A percentile compares a stretch with the other conserved stretches of the same genome.
Conservation (phyloP, 2,888 invertebrate genomes). For the Muscina levida region DNA sequence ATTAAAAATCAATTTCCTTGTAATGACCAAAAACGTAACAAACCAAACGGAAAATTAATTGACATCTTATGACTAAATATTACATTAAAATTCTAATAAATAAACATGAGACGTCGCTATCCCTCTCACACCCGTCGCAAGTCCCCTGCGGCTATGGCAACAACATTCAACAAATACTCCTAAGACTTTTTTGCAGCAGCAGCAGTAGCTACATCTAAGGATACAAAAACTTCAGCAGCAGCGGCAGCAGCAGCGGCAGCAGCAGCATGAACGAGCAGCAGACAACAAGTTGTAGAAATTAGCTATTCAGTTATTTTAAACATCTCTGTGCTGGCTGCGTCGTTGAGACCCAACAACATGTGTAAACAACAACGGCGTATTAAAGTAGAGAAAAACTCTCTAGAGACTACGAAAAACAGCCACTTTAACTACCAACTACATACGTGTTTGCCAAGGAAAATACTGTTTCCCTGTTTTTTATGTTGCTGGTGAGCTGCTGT, state of each 20-base stretch:
- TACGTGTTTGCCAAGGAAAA: constrained; percentile 16
- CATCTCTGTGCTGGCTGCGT: constrained; percentile 47
- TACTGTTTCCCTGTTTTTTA: constrained; percentile 36
- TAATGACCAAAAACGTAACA: constrained; percentile 60
- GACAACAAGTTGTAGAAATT: constrained; percentile 64
- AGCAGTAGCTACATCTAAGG: background rate
- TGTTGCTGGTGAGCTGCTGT: background rate
- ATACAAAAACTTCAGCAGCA: background rate
- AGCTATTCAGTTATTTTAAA: constrained; percentile 63
- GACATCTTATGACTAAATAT: constrained; percentile 66
- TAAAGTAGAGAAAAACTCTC: constrained; percentile 36
- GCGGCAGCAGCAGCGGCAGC: background rate
- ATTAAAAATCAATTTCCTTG: constrained; percentile 65
- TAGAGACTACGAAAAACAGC: constrained; percentile 45
- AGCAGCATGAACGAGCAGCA: constrained; percentile 22
- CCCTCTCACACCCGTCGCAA: background rate
- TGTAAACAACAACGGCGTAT: constrained; percentile 24
- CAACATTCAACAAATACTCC: background rate
- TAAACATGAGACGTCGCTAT: constrained; percentile 51
- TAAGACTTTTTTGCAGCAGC: background rate
- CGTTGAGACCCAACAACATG: constrained; percentile 18
- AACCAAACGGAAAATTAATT: constrained; percentile 57
- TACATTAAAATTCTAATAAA: constrained; percentile 61
- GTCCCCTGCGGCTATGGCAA: constrained; percentile 10
- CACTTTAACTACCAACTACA: background rate